Base-by-base conservation (phyloP, 2,113 vertebrate genomes). In the Pterocles orientalis region DNA sequence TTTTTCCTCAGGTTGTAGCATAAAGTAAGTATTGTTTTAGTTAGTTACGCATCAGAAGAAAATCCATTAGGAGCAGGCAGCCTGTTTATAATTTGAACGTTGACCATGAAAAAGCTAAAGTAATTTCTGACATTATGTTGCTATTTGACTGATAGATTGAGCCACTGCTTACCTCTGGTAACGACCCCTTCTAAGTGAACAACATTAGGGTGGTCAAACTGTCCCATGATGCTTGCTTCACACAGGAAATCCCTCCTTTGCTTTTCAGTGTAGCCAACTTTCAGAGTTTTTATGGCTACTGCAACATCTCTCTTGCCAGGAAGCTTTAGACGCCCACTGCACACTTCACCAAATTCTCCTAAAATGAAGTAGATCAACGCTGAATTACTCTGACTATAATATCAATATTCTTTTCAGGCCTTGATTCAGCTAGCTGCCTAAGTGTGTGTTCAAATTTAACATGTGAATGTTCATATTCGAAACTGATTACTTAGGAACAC, bases 261-360 rank as follows among this genome's bases (percentile, higher is more conserved):
- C 95, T 99, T 99, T 93, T 99, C 99, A 1, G 99, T 99, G 96
- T 99, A 99, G 95, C 99, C 99, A 95, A 99, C 99, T 97, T 99
- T 99, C 61, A 99, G 95, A 5, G 99, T 99, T 98, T 99, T 99
- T 95, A 99, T 99, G 87, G 99, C 99, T 9, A 99, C 99, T 2
- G 99, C 98, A 92, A 98, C 97, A 8, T 99, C 99, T 88, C 99
- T 98, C 88, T 99, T 99, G 41, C 99, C 99, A 13, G 99, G 99
- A 94, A 99, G 99, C 94, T 99, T 99, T 60, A 99, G 96, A 34
- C 99, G 99, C 4, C 99, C 99, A 75, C 99, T 99, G 97, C 99
- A 99, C 71, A 99, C 99, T 97, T 99, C 99, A 92, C 99, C 99
- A 88, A 99, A 99, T 97, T 99, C 99, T 97, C 99, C 99, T 99